A percentile compares a stretch with the other conserved stretches of the same genome.
These are phyloP conservation scores for Volucella inanis DNA, from an alignment of 2,888 invertebrate species.

Conservation along the genomic window DNA sequence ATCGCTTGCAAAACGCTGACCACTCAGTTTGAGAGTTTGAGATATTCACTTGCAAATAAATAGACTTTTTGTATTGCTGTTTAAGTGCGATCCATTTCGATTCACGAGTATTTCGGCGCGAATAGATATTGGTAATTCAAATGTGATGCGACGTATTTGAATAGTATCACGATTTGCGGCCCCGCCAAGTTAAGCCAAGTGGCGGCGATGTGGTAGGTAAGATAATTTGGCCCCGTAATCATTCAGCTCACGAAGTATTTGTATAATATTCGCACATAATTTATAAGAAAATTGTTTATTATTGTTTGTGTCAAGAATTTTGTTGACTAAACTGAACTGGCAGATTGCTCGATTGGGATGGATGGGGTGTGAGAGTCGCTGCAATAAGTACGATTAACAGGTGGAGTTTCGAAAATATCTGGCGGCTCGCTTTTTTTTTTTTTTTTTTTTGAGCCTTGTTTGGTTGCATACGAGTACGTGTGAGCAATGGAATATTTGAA, in stretches of 20 bases:
- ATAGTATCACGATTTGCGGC: slow-evolving; percentile 65
- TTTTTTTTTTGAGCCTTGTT: neutral
- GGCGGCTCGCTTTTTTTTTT: slow-evolving; percentile 12
- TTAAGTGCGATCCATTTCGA: slow-evolving; percentile 5
- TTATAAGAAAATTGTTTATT: slow-evolving; percentile 48
- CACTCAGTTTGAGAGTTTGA: neutral
- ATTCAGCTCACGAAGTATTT: slow-evolving; percentile 64
- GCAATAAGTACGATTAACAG: neutral
- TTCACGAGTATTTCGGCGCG: slow-evolving; percentile 25
- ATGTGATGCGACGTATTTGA: slow-evolving; percentile 59
- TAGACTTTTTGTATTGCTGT: slow-evolving; percentile 39
- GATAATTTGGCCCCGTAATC: slow-evolving; percentile 65
- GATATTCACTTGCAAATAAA: slow-evolving; percentile 52
- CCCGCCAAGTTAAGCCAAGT: neutral
- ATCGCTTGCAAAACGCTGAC: slow-evolving; percentile 34
- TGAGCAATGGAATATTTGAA: slow-evolving; percentile 7
- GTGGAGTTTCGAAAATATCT: slow-evolving; percentile 29
- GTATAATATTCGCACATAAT: slow-evolving; percentile 60
- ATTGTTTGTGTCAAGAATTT: neutral
- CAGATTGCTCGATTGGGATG: slow-evolving; percentile 14
- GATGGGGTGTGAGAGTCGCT: neutral
- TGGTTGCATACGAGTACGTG: slow-evolving; percentile 10
- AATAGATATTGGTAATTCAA: slow-evolving; percentile 61
- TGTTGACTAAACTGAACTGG: neutral
- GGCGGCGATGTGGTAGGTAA: slow-evolving; percentile 71